These are phyloP conservation scores for Busseola fusca DNA, from an alignment of 2,888 invertebrate species.

Conservation along the genomic window DNA sequence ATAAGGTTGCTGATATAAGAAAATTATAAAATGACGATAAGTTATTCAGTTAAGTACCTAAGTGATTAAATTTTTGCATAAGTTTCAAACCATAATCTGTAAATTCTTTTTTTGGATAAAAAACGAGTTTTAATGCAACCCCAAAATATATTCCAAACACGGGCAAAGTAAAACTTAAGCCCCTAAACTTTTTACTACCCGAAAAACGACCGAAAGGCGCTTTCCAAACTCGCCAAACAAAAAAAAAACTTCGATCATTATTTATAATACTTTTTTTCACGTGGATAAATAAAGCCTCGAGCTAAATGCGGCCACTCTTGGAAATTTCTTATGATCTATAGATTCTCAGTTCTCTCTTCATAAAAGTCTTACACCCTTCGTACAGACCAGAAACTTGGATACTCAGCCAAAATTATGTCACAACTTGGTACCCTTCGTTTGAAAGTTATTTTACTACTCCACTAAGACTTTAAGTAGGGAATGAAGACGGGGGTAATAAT, in stretches of 20 bases:
- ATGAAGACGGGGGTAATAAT: slow-evolving; percentile 65
- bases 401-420: slow-evolving; percentile 78
- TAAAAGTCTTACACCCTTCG: slow-evolving; percentile 63
- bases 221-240: slow-evolving; percentile 62
- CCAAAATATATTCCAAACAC: slow-evolving; percentile 59
- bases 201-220: slow-evolving; percentile 43
- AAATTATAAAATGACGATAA: not conserved
- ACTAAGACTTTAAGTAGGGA: slow-evolving; percentile 79
- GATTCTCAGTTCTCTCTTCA: slow-evolving; percentile 73
- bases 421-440: slow-evolving; percentile 71
- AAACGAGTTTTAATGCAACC: slow-evolving; percentile 46
- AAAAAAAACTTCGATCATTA: slow-evolving; percentile 77
- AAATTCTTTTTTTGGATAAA: slow-evolving; percentile 17
- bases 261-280: slow-evolving; percentile 76
- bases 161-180: slow-evolving; percentile 51
- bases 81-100: slow-evolving; percentile 1
- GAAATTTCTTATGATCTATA: slow-evolving; percentile 82
- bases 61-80: slow-evolving; percentile 13
- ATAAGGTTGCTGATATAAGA: not conserved
- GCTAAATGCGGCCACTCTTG: slow-evolving; percentile 62
- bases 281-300: slow-evolving; percentile 71
- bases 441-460: slow-evolving; percentile 82
- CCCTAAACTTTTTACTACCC: slow-evolving; percentile 59
- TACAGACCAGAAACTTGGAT: slow-evolving; percentile 66
- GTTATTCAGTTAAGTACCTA: not conserved